Evolutionary conservation across 2,797 vertebrate species (phyloP).

Genomic region (Coranthus polyacanthus): DNA sequence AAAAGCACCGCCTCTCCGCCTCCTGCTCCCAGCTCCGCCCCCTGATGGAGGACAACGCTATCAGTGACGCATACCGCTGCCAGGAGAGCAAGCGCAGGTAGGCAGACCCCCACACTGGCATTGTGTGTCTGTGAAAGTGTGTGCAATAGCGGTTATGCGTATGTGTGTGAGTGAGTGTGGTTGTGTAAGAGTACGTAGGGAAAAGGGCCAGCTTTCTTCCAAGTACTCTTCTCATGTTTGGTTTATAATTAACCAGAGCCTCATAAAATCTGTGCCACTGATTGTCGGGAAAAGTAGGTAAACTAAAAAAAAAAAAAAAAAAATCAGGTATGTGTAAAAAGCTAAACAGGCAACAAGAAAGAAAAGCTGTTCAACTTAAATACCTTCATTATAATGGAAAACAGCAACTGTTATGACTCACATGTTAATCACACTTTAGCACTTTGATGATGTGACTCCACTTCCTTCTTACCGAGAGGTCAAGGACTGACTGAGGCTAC

Average conservation of each 20-base stretch:
- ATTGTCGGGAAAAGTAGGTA: slow-evolving; percentile 2
- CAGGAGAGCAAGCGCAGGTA: slow-evolving; percentile 77
- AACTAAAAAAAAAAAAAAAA: too few relatives aligned
- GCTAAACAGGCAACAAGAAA: slow-evolving; percentile 6
- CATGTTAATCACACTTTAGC: slow-evolving; percentile 36
- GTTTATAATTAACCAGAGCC: slow-evolving; percentile 64
- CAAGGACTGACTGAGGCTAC: slow-evolving; percentile 8
- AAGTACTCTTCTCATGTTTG: slow-evolving; percentile 3
- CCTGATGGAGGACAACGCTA: slow-evolving; percentile 60
- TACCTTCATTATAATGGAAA: background rate
- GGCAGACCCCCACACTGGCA: background rate
- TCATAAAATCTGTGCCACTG: slow-evolving; percentile 34
- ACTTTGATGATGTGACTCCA: slow-evolving; percentile 23
- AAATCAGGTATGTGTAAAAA: background rate
- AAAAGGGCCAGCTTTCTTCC: slow-evolving; percentile 24
- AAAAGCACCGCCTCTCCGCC: slow-evolving; percentile 72
- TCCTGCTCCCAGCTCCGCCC: slow-evolving; percentile 83
- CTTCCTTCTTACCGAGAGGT: background rate
- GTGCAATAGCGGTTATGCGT: background rate
- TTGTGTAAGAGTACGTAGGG: too few relatives aligned
- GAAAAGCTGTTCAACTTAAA: background rate
- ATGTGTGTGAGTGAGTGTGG: background rate
- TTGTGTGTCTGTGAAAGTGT: background rate
- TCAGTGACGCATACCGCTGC: slow-evolving; percentile 5
- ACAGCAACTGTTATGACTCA: slow-evolving; percentile 7